Evolutionary conservation across 2,888 invertebrate genomes (phyloP), one percentile per base, ranked within the genome.

Genomic region (Hymenopus coronatus): DNA sequence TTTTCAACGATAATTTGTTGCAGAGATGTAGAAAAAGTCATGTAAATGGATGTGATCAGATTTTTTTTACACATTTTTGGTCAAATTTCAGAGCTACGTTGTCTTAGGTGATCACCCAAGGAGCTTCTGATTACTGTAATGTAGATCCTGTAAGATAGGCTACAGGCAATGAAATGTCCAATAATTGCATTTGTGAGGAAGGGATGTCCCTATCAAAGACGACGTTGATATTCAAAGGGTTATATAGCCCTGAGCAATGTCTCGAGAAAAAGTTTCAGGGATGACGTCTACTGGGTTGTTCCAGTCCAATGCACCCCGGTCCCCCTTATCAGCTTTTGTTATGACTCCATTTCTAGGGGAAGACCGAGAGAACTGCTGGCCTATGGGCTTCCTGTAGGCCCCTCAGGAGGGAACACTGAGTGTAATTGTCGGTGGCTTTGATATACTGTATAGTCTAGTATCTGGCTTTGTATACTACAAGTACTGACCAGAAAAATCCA

Each of bases 331-430:
- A 20, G 6, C 54, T 81, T 81, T 86, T 28, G 87, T 87, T 87
- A 87, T 87, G 81, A 82, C 87, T 87, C 82, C 82, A 87, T 87
- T 87, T 87, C 40, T 20, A 6, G 54, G 54, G 54, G 20, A 70
- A 70, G 20, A 70, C 20, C 4, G 54, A 20, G 54, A 70, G 54
- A 70, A 70, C 20, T 70, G 54, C 54, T 70, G 40, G 40, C 40
- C 40, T 40, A 40, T 40, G 40, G 40, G 40, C 40, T 40, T 70
- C 20, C 54, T 70, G 54, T 25, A 70, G 54, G 54, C 54, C 25
- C 20, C 20, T 20, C 54, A 70, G 20, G 54, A 20, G 8, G 46
- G 46, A 46, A 46, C 46, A 46, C 12, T 1, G 46, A 46, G 20
- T 8, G 33, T 33, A 33, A 7, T 30, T 40, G 12, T 9, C 12